Conservation (phyloP, 2,888 invertebrate species). For the Cenopis cana region DNA sequence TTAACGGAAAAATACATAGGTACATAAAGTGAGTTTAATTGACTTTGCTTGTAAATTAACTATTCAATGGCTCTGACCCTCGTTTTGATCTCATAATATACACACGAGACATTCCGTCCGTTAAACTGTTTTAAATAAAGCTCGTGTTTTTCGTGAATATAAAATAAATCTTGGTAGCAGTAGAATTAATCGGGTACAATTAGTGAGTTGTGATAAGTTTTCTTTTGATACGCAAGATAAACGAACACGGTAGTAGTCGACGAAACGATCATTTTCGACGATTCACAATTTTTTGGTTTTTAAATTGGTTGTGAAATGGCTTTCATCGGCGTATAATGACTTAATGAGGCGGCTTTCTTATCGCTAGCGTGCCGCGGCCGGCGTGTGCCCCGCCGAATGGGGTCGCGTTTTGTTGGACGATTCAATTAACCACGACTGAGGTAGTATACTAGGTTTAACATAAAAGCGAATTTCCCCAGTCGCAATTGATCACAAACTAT, state of each 20-base stretch:
- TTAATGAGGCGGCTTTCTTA: constrained; percentile 43
- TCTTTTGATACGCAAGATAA: constrained; percentile 30
- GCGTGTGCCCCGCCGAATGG: not conserved
- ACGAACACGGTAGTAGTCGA: constrained; percentile 28
- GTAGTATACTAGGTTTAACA: too few species aligned
- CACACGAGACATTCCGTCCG: constrained; percentile 70
- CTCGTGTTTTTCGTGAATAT: constrained; percentile 63
- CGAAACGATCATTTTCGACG: constrained; percentile 34
- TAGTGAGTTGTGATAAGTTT: constrained; percentile 28
- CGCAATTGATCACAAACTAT: too few species aligned
- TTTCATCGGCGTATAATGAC: constrained; percentile 43
- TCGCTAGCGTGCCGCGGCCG: constrained; percentile 23
- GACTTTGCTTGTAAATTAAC: constrained; percentile 79
- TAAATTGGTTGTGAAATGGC: constrained; percentile 42
- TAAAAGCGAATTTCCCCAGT: too few species aligned
- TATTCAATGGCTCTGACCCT: constrained; percentile 77
- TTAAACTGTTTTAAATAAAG: constrained; percentile 70
- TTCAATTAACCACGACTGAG: not conserved
- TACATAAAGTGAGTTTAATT: constrained; percentile 70
- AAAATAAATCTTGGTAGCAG: constrained; percentile 41
- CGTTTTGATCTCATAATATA: constrained; percentile 77
- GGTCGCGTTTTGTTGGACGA: not conserved
- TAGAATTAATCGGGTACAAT: constrained; percentile 33
- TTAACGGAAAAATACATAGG: constrained; percentile 26
- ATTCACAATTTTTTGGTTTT: constrained; percentile 37